These are phyloP conservation scores for Chiridota heheva DNA, from an alignment of 35 echinoderm and acorn worm species.

Conservation along the genomic window DNA sequence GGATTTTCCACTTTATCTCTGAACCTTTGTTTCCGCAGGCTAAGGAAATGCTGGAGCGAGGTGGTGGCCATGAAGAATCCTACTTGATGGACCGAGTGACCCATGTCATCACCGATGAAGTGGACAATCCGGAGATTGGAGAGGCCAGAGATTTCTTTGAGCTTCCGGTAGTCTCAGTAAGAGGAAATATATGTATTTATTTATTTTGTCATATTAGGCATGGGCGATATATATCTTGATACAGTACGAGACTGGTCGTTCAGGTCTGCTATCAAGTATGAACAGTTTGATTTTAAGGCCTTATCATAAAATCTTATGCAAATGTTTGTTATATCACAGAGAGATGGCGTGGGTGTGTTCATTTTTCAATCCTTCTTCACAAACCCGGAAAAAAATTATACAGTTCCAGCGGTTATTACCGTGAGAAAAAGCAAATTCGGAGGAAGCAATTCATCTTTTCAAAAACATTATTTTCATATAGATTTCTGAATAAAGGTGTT, in stretches of 20 bases:
- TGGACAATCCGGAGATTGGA: constrained; percentile 79
- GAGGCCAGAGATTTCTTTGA: constrained; percentile 97
- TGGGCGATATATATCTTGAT: not conserved
- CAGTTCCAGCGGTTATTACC: no score
- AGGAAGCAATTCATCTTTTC: no score
- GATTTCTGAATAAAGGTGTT: no score
- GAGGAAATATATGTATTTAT: not conserved
- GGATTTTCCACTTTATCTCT: not conserved
- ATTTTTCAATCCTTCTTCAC: no score
- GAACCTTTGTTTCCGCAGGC: constrained; percentile 43
- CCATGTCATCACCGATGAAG: constrained; percentile 87
- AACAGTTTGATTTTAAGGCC: not conserved
- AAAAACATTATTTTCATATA: no score
- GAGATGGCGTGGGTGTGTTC: no score
- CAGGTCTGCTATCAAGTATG: not conserved
- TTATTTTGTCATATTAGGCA: not conserved
- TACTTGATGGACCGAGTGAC: constrained; percentile 73
- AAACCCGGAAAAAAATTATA: no score
- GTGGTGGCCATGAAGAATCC: constrained; percentile 73
- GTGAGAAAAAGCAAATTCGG: no score
- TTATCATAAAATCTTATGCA: no score
- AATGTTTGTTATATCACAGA: no score
- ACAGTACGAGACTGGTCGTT: not conserved
- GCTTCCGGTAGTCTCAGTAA: constrained; percentile 89
- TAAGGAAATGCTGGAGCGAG: constrained; percentile 53